Percentiles rank a stretch among this genome's conserved stretches.
Evolutionary conservation across 2,888 invertebrate genomes (phyloP).

Genomic region (Xanthia icteritia): DNA sequence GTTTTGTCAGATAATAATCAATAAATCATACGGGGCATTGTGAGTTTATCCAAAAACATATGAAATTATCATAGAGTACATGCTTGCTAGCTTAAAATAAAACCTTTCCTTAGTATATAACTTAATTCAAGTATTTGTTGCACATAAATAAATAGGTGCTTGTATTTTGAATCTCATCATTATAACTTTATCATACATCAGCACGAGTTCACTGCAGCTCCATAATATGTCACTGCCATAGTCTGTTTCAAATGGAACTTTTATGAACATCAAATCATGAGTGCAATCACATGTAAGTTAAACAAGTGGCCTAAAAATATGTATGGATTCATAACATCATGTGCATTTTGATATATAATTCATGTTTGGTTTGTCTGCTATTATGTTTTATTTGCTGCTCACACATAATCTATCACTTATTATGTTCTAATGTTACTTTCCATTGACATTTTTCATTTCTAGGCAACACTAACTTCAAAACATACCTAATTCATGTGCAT

Average conservation of each 20-base stretch:
- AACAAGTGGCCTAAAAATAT: not conserved
- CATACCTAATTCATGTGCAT: conserved; percentile 14
- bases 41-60: not conserved
- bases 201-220: conserved; percentile 7
- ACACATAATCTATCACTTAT: not conserved
- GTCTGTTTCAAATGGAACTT: conserved; percentile 42
- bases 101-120: not conserved
- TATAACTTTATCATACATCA: conserved; percentile 18
- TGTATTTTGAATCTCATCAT: not conserved
- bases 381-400: not conserved
- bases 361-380: not conserved
- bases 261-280: conserved; percentile 11
- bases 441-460: not conserved
- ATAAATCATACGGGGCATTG: not conserved
- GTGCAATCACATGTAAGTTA: not conserved
- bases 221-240: not conserved
- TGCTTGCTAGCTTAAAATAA: not conserved
- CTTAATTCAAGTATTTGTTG: conserved; percentile 1
- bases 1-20: not conserved
- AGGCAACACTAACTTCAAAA: not conserved
- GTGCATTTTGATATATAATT: not conserved
- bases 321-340: not conserved
- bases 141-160: conserved; percentile 3
- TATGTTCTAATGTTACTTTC: not conserved
- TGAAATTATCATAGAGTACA: not conserved